These are phyloP conservation scores for Nesogale talazaci DNA, from an alignment of 2,113 vertebrate species.

Conservation along the genomic window DNA sequence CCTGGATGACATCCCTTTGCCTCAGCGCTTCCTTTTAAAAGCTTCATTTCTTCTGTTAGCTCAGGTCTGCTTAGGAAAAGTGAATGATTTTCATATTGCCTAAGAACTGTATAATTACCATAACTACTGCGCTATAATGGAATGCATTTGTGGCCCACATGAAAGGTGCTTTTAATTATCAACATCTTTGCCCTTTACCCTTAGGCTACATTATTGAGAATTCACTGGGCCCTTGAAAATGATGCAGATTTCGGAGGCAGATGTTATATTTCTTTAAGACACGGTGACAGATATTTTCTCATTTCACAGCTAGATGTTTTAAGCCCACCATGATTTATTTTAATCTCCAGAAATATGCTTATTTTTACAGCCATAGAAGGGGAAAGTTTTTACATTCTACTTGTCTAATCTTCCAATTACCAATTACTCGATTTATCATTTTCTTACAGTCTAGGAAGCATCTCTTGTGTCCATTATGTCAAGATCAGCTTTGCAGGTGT, in stretches of 20 bases:
- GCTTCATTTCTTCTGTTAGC: background rate
- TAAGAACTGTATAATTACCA: slow-evolving; percentile 50
- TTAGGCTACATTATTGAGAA: slow-evolving; percentile 31
- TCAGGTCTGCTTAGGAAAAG: slow-evolving; percentile 7
- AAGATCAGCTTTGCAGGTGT: slow-evolving; percentile 44
- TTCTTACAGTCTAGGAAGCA: slow-evolving; percentile 24
- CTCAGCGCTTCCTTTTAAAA: background rate
- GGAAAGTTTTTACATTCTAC: slow-evolving; percentile 29
- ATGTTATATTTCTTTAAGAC: background rate
- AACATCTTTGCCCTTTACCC: slow-evolving; percentile 2
- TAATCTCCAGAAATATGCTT: background rate
- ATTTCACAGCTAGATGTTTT: slow-evolving; percentile 19
- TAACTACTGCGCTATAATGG: slow-evolving; percentile 23
- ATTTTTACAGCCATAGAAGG: slow-evolving; percentile 44
- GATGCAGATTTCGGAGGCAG: background rate
- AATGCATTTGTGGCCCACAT: slow-evolving; percentile 1
- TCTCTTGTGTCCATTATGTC: slow-evolving; percentile 28
- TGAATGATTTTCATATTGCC: slow-evolving; percentile 61
- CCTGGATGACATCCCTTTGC: slow-evolving; percentile 36
- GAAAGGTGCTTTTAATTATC: slow-evolving; percentile 57
- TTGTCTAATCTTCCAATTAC: slow-evolving; percentile 17
- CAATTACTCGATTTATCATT: slow-evolving; percentile 50
- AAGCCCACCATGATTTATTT: slow-evolving; percentile 42
- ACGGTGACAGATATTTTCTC: background rate
- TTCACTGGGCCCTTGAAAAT: background rate